These are phyloP conservation scores for Thymelicus sylvestris DNA, from an alignment of 2,888 invertebrate species.

Conservation along the genomic window DNA sequence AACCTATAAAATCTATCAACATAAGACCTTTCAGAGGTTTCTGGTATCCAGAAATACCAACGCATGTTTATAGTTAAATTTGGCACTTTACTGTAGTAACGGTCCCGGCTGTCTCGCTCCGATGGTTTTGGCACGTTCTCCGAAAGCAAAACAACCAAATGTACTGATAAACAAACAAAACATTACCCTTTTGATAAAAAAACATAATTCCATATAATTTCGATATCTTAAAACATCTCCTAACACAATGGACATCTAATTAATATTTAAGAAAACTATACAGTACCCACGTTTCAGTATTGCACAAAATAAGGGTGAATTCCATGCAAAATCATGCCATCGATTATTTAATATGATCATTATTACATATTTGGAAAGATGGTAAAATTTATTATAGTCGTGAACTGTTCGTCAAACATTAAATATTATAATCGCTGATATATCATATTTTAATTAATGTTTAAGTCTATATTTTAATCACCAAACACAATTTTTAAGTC, in stretches of 20 bases:
- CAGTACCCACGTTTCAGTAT: slow-evolving; percentile 72
- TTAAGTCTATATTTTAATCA: slow-evolving; percentile 36
- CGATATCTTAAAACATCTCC: slow-evolving; percentile 59
- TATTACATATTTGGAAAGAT: slow-evolving; percentile 35
- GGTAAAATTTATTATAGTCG: slow-evolving; percentile 26
- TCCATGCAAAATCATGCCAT: slow-evolving; percentile 75
- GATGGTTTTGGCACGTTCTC: slow-evolving; percentile 74
- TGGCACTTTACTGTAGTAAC: slow-evolving; percentile 67
- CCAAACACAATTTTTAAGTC: slow-evolving; percentile 56
- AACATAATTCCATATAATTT: slow-evolving; percentile 58
- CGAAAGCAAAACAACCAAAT: slow-evolving; percentile 43
- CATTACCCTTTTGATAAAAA: slow-evolving; percentile 45
- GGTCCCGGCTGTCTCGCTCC: slow-evolving; percentile 55
- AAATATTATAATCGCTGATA: slow-evolving; percentile 13
- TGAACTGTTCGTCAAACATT: slow-evolving; percentile 26
- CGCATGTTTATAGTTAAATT: slow-evolving; percentile 62
- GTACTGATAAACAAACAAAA: slow-evolving; percentile 43
- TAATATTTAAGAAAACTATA: slow-evolving; percentile 63
- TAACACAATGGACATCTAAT: slow-evolving; percentile 59
- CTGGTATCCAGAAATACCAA: slow-evolving; percentile 52
- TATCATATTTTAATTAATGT: slow-evolving; percentile 23
- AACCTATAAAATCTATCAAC: slow-evolving; percentile 84
- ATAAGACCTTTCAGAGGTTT: slow-evolving; percentile 72
- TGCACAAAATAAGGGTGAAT: slow-evolving; percentile 66
- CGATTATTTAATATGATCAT: slow-evolving; percentile 46